A percentile compares a stretch with the other conserved stretches of the same genome.
Conservation (phyloP, 2,888 invertebrate genomes). For the Mechanitis mazaeus region DNA sequence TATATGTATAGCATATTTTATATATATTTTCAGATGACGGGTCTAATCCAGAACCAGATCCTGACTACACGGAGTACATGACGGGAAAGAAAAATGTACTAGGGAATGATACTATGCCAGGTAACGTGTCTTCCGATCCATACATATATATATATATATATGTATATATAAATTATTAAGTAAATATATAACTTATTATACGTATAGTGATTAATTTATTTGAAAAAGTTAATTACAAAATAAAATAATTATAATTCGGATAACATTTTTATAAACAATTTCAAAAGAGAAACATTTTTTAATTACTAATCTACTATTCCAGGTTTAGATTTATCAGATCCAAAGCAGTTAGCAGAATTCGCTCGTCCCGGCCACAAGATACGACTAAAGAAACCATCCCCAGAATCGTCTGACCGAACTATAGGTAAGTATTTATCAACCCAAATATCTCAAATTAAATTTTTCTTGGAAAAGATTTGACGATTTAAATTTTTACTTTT, state of each 20-base stretch:
- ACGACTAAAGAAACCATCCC: slow-evolving; percentile 82
- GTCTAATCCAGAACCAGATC: slow-evolving; percentile 91
- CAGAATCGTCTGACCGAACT: slow-evolving; percentile 78
- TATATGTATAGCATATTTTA: not conserved
- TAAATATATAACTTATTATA: too few species aligned
- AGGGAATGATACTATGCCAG: slow-evolving; percentile 67
- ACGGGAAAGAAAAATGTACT: slow-evolving; percentile 87
- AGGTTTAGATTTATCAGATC: slow-evolving; percentile 93
- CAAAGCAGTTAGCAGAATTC: slow-evolving; percentile 95
- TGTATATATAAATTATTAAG: too few species aligned
- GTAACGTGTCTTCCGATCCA: slow-evolving; percentile 33
- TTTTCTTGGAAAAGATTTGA: too few species aligned
- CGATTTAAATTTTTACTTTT: too few species aligned
- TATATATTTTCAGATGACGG: slow-evolving; percentile 81
- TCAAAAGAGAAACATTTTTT: not conserved
- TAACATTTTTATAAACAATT: too few species aligned
- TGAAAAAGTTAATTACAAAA: too few species aligned
- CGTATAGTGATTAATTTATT: too few species aligned
- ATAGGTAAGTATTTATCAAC: slow-evolving; percentile 61
- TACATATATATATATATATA: not conserved
- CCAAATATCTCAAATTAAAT: too few species aligned
- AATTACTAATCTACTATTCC: slow-evolving; percentile 59
- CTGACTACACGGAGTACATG: slow-evolving; percentile 95
- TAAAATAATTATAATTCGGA: too few species aligned
- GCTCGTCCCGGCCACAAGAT: slow-evolving; percentile 89